phyloP scores from a whole-genome alignment of 2,113 vertebrate genomes.

The Grallaria varia region DNA sequence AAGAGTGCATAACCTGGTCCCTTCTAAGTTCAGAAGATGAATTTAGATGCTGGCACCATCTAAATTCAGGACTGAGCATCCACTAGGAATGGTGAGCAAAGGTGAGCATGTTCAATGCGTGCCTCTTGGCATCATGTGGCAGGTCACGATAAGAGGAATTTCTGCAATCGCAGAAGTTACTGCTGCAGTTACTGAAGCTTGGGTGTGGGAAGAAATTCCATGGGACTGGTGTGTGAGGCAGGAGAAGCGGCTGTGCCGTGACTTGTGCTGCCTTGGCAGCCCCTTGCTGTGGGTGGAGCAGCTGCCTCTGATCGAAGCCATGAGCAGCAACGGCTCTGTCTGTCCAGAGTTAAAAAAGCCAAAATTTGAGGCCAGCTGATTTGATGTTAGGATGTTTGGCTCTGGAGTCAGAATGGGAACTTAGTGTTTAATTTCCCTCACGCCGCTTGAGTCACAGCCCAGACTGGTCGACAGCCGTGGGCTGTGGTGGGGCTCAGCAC shows the following conservation, averaged over 20 bases:
- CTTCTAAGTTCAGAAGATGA: not conserved
- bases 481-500: not conserved
- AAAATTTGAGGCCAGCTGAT: not conserved
- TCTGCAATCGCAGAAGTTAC: not conserved
- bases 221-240: not conserved
- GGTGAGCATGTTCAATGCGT: fast-evolving
- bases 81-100: not conserved
- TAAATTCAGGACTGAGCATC: not conserved
- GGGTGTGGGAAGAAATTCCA: not conserved
- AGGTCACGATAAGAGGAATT: not conserved
- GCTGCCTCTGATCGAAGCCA: not conserved
- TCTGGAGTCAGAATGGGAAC: not conserved
- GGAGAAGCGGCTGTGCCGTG: fast-evolving
- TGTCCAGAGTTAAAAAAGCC: not conserved
- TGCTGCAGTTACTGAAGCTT: not conserved
- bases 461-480: fast-evolving
- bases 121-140: not conserved
- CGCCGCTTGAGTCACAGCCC: fast-evolving
- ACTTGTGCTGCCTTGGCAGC: not conserved
- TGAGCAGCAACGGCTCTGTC: not conserved
- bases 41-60: not conserved
- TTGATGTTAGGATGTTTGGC: not conserved
- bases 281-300: not conserved
- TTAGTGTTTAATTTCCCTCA: not conserved
- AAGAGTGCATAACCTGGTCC: not conserved